A percentile compares a stretch with the other conserved stretches of the same genome.
phyloP scores from a whole-genome alignment of 2,797 vertebrate species.

The Phataginus tetradactyla region DNA sequence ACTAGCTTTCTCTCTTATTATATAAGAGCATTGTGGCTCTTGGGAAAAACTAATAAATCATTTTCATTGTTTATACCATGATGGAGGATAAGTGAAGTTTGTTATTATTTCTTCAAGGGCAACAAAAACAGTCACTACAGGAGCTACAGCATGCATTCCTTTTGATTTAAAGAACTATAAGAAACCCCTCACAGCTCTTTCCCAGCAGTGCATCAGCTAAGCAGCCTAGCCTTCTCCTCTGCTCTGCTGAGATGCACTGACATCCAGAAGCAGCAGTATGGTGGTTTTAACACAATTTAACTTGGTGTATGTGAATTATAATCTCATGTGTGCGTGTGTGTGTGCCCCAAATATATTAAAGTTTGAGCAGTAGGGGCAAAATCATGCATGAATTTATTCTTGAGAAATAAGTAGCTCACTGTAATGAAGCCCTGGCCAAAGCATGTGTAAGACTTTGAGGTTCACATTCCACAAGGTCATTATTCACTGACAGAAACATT shows the following conservation, averaged over 20 bases:
- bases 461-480: neutral
- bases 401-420: slow-evolving; percentile 36
- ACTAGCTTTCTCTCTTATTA: neutral
- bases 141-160: neutral
- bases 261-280: neutral
- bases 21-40: neutral
- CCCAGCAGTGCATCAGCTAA: neutral
- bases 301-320: neutral
- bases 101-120: slow-evolving; percentile 10
- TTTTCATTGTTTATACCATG: neutral
- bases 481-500: neutral
- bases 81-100: neutral
- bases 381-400: neutral
- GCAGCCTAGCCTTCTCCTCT: neutral
- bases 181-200: neutral
- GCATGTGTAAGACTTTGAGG: neutral
- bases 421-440: neutral
- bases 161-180: neutral
- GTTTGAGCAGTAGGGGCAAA: neutral
- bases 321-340: neutral
- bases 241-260: neutral
- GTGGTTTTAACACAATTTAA: neutral
- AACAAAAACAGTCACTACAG: slow-evolving; percentile 23
- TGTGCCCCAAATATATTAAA: neutral
- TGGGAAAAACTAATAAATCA: neutral